Evolutionary conservation across 1,140 invertebrate species (phyloP), one percentile per base, ranked within the genome.

Genomic region (Grapholita molesta): DNA sequence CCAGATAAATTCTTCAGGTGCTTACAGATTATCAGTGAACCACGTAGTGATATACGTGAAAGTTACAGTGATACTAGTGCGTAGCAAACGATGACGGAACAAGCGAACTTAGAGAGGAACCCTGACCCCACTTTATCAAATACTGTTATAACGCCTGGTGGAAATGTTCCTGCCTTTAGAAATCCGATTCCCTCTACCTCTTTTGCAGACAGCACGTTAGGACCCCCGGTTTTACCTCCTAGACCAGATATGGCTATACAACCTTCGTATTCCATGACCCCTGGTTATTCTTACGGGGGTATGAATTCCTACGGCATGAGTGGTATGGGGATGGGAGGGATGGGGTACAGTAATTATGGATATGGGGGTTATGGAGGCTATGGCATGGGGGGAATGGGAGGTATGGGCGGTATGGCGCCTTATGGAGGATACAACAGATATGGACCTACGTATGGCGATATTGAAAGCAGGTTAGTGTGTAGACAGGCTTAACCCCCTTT

Each of bases 381-480:
- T 74, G 83, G 82, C 48, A 67, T 71, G 67, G 71, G 68, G 53
- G 73, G 67, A 11, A 89, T 76, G 68, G 83, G 80, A 67, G 83
- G 80, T 4, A 83, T 88, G 79, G 76, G 77, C 7, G 70, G 68
- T 23, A 77, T 77, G 71, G 65, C 48, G 6, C 76, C 77, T 6
- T 83, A 89, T 71, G 90, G 83, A 21, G 82, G 86, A 42, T 88
- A 83, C 79, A 90, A 92, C 70, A 80, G 92, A 77, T 93, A 89
- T 75, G 90, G 92, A 70, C 87, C 89, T 23, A 88, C 91, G 69
- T 92, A 92, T 72, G 93, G 93, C 69, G 94, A 94, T 88, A 92
- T 94, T 64, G 94, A 95, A 88, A 94, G 92, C 76, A 93, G 94
- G 94, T 94, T 84, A 53, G 23, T 61, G 48, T 61, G 12, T n/a